Evolutionary conservation across 2,113 vertebrate species (phyloP).

Genomic region (Apodemus sylvaticus): DNA sequence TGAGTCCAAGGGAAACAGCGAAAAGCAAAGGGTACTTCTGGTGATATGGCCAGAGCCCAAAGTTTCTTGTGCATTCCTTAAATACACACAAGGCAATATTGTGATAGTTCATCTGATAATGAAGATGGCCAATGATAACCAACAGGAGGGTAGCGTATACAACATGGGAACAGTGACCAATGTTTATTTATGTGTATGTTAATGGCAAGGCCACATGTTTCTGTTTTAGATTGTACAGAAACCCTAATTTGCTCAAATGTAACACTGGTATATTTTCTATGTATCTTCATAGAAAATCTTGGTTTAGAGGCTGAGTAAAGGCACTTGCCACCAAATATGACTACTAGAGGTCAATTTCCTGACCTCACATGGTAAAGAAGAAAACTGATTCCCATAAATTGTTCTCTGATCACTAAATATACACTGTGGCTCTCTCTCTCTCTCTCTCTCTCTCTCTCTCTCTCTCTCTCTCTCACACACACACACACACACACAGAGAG

Average conservation of each 20-base stretch:
- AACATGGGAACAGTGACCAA: background rate
- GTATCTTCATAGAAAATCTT: background rate
- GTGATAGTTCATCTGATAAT: too few relatives aligned
- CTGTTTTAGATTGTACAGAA: background rate
- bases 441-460: too few relatives aligned
- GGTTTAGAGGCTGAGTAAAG: background rate
- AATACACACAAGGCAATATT: background rate
- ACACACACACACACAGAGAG: background rate
- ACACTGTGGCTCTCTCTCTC: too few relatives aligned
- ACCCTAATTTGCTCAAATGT: background rate
- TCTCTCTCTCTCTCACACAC: too few relatives aligned
- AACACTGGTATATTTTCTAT: too few relatives aligned
- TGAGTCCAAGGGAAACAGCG: background rate
- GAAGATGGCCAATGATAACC: background rate
- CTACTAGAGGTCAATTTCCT: background rate
- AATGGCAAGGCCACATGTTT: background rate
- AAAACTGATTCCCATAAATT: background rate
- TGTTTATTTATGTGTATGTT: background rate
- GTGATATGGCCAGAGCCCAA: background rate
- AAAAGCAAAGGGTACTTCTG: background rate
- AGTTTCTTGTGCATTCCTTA: background rate
- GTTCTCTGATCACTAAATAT: background rate
- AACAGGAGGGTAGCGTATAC: background rate
- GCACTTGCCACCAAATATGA: background rate
- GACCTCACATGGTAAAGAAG: background rate